phyloP scores from a whole-genome alignment of 2,888 invertebrate genomes.

The Xestoiulus laeticollis region DNA sequence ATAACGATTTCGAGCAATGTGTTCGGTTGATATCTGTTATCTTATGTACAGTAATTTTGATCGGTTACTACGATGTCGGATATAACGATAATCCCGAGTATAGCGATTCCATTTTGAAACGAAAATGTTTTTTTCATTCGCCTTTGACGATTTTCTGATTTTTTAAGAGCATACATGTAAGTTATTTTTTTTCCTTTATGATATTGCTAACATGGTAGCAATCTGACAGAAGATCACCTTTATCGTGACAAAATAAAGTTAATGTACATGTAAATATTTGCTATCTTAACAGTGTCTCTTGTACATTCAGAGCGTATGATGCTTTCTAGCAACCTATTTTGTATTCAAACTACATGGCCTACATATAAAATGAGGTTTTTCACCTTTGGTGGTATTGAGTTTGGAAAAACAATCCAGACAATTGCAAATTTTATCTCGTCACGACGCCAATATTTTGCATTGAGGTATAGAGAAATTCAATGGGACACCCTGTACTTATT shows the following conservation, averaged over 20 bases:
- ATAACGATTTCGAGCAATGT: too few species aligned
- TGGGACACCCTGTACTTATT: background rate
- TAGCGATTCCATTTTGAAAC: too few species aligned
- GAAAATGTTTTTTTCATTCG: too few species aligned
- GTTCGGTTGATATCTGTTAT: too few species aligned
- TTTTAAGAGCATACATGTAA: too few species aligned
- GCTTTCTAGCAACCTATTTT: background rate
- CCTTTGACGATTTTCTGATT: too few species aligned
- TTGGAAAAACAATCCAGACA: background rate
- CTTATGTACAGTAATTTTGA: too few species aligned
- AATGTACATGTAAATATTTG: background rate
- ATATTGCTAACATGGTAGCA: background rate
- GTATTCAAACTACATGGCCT: background rate
- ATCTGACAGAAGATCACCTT: background rate
- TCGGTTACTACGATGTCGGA: too few species aligned
- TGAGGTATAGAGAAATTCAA: background rate
- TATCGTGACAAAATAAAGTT: background rate
- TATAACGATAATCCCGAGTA: too few species aligned
- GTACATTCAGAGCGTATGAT: background rate
- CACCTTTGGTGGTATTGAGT: background rate
- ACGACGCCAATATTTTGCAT: background rate
- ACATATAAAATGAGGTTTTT: background rate
- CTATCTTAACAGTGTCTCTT: background rate
- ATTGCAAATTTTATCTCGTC: background rate
- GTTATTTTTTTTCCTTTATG: too few species aligned